Percentiles rank a stretch among this genome's conserved stretches.
Evolutionary conservation across 1,140 invertebrate genomes (phyloP).

Genomic region (Chymomyza costata): DNA sequence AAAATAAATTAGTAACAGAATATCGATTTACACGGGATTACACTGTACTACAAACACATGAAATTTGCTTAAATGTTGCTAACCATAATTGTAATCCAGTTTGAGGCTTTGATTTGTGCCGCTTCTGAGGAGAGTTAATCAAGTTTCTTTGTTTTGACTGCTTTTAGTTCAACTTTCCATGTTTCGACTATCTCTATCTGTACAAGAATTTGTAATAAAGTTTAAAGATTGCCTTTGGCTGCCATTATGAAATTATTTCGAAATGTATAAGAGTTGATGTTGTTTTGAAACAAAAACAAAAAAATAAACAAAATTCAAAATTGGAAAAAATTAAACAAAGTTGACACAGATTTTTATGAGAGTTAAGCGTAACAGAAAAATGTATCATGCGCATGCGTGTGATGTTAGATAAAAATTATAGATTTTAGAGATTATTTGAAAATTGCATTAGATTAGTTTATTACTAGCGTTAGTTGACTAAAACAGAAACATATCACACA

Average conservation of each 20-base stretch:
- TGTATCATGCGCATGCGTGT: constrained; percentile 76
- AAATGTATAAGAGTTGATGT: background rate
- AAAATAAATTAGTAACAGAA: no score
- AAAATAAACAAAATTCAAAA: constrained; percentile 40
- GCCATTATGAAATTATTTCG: constrained; percentile 3
- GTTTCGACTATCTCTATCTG: no score
- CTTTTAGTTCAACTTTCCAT: constrained; percentile 31
- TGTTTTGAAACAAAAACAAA: background rate
- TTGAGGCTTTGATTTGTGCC: constrained; percentile 67
- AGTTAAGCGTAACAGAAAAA: constrained; percentile 38
- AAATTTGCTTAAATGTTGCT: no score
- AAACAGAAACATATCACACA: no score
- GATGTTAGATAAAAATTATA: constrained; percentile 75
- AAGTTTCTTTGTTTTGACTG: constrained; percentile 4
- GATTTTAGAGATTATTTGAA: constrained; percentile 73
- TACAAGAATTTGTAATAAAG: no score
- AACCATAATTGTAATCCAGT: constrained; percentile 75
- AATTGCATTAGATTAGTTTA: constrained; percentile 64
- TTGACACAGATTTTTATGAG: no score
- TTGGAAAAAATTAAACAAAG: constrained; percentile 28
- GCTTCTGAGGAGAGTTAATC: constrained; percentile 32
- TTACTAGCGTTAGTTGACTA: constrained; percentile 28
- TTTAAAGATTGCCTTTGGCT: no score
- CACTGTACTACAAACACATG: no score
- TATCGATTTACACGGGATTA: no score